Percentiles rank a stretch among this genome's conserved stretches.
phyloP scores from a whole-genome alignment of 2,113 vertebrate genomes.

The Pachyramphus minor region DNA sequence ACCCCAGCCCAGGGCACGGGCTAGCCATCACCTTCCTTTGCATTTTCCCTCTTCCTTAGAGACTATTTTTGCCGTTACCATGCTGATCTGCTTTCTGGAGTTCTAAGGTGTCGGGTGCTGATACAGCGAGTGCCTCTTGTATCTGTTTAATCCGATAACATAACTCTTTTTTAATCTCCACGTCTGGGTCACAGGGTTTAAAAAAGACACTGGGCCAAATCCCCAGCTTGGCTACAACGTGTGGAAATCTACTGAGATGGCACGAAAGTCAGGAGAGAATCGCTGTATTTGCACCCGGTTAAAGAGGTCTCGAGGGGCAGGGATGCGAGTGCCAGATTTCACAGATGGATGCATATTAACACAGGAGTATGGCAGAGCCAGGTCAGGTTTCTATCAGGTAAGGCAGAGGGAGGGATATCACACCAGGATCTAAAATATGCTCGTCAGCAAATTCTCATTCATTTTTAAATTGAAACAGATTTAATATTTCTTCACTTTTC shows the following conservation, averaged over 20 bases:
- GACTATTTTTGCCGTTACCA: background rate
- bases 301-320: background rate
- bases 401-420: background rate
- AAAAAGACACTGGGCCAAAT: conserved; percentile 65
- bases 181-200: conserved; percentile 62
- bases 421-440: background rate
- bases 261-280: background rate
- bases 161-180: conserved; percentile 54
- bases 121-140: conserved; percentile 11
- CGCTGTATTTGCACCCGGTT: background rate
- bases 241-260: conserved; percentile 50
- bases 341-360: background rate
- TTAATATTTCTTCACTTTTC: background rate
- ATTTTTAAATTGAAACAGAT: background rate
- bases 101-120: conserved; percentile 35
- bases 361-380: background rate
- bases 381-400: background rate
- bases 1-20: background rate
- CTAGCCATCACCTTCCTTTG: background rate
- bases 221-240: background rate
- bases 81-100: background rate
- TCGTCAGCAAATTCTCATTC: background rate
- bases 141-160: conserved; percentile 65
- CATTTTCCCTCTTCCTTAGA: background rate
- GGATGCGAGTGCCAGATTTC: background rate